These are phyloP conservation scores for Brachycybe producta DNA, from an alignment of 2,888 invertebrate genomes.

Conservation along the genomic window DNA sequence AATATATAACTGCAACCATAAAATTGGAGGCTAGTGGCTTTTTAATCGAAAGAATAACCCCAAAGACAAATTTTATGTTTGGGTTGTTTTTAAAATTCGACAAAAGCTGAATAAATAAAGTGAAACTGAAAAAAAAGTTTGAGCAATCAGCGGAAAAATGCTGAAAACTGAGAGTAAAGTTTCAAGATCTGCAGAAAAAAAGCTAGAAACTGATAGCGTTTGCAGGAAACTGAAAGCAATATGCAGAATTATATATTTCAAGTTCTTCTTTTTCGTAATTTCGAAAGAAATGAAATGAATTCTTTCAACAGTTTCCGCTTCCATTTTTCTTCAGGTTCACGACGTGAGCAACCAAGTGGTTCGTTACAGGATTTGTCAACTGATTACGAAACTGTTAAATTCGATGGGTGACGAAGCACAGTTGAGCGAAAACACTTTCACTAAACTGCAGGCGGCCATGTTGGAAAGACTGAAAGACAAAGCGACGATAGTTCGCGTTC, in stretches of 20 bases:
- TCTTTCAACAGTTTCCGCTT: conserved; percentile 27
- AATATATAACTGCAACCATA: too few relatives aligned
- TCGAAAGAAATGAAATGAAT: too few relatives aligned
- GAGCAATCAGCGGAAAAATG: conserved; percentile 20
- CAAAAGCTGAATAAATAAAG: too few relatives aligned
- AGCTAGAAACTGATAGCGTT: conserved; percentile 11
- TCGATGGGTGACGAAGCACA: conserved; percentile 61
- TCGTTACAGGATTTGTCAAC: conserved; percentile 61
- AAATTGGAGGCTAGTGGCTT: too few relatives aligned
- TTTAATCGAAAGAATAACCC: too few relatives aligned
- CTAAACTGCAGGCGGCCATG: conserved; percentile 56
- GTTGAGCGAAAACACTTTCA: conserved; percentile 61
- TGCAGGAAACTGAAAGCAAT: too few relatives aligned
- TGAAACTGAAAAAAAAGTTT: too few relatives aligned
- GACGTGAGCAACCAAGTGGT: conserved; percentile 42
- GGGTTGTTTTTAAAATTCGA: too few relatives aligned
- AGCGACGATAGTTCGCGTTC: conserved; percentile 58
- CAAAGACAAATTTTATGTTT: too few relatives aligned
- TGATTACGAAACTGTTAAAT: conserved; percentile 58
- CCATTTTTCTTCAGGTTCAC: conserved; percentile 32
- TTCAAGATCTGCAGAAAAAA: conserved; percentile 23
- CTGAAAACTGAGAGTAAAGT: conserved; percentile 36
- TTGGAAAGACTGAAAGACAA: conserved; percentile 53
- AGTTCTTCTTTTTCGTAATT: too few relatives aligned
- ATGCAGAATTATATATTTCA: too few relatives aligned